phyloP scores from a whole-genome alignment of 1,140 invertebrate genomes.

The Paralvinella palmiformis region DNA sequence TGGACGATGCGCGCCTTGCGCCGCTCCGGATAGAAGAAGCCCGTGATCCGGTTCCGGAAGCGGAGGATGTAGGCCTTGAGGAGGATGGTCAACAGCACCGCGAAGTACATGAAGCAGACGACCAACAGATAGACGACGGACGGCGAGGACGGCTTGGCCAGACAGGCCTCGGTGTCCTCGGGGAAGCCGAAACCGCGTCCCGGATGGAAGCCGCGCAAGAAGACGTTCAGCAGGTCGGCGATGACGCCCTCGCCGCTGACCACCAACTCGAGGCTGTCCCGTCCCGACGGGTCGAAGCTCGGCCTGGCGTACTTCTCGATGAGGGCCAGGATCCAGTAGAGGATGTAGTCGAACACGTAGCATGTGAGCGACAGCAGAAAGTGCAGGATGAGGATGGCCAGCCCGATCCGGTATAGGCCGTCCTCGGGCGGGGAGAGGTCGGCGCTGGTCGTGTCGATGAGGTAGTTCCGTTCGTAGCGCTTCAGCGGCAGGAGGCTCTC shows the following conservation, averaged over 20 bases:
- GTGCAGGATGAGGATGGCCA: constrained; percentile 12
- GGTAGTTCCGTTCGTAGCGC: constrained; percentile 9
- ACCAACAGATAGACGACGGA: constrained; percentile 6
- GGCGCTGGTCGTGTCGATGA: constrained; percentile 5
- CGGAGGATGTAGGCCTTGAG: constrained; percentile 19
- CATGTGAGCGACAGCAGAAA: constrained; percentile 4
- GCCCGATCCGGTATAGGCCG: constrained; percentile 6
- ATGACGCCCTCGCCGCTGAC: constrained; percentile 14
- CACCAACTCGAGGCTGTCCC: constrained; percentile 6
- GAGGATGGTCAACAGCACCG: constrained; percentile 4
- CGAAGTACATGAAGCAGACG: constrained; percentile 10
- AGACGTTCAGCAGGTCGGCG: constrained; percentile 2
- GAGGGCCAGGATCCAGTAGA: constrained; percentile 16
- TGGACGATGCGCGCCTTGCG: constrained; percentile 16
- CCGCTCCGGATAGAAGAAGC: constrained; percentile 20
- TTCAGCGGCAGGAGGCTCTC: constrained; percentile 12
- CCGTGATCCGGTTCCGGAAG: constrained; percentile 15
- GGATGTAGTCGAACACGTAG: constrained; percentile 14
- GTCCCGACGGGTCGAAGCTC: constrained; percentile 7
- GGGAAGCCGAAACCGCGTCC: constrained; percentile 8
- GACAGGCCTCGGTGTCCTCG: not conserved
- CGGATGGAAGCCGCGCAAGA: constrained; percentile 18
- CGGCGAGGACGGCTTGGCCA: not conserved
- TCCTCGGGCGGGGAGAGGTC: constrained; percentile 9
- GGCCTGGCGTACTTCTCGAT: not conserved